Percentiles rank a stretch among this genome's conserved stretches.
Conservation (phyloP, 2,888 invertebrate genomes). For the Agrotis exclamationis region DNA sequence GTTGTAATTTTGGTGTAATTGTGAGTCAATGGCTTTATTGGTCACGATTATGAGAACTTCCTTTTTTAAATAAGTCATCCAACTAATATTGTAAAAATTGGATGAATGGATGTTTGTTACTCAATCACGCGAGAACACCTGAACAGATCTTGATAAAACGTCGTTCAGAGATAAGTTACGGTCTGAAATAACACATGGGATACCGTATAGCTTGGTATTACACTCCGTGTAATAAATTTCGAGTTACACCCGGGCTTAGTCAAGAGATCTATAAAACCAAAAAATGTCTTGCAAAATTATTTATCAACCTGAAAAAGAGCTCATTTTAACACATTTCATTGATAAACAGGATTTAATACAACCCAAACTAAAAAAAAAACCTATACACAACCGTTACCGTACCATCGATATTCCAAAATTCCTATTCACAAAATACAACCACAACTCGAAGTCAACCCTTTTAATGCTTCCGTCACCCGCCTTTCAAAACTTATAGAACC, state of each 20-base stretch:
- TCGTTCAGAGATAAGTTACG: no score
- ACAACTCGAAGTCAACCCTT: constrained; percentile 54
- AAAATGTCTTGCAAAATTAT: not conserved
- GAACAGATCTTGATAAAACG: no score
- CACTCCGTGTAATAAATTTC: no score
- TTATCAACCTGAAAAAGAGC: no score
- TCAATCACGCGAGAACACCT: no score
- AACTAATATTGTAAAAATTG: no score
- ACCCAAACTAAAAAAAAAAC: constrained; percentile 16
- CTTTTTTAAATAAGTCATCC: no score
- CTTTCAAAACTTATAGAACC: constrained; percentile 43
- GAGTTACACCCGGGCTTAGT: no score
- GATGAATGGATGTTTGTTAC: no score
- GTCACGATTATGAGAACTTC: not conserved
- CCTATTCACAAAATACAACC: constrained; percentile 21
- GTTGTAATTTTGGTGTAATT: constrained; percentile 14
- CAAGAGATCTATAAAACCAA: not conserved
- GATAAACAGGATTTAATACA: not conserved
- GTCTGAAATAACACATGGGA: no score
- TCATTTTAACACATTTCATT: constrained; percentile 6
- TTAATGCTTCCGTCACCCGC: constrained; percentile 39
- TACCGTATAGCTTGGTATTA: no score
- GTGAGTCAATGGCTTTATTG: not conserved
- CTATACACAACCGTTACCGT: constrained; percentile 2
- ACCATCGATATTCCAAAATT: constrained; percentile 32